Percentiles rank a stretch among this genome's conserved stretches.
Conservation (phyloP, 92 coral and sea anemone species). For the Chrysogorgia sp. region DNA sequence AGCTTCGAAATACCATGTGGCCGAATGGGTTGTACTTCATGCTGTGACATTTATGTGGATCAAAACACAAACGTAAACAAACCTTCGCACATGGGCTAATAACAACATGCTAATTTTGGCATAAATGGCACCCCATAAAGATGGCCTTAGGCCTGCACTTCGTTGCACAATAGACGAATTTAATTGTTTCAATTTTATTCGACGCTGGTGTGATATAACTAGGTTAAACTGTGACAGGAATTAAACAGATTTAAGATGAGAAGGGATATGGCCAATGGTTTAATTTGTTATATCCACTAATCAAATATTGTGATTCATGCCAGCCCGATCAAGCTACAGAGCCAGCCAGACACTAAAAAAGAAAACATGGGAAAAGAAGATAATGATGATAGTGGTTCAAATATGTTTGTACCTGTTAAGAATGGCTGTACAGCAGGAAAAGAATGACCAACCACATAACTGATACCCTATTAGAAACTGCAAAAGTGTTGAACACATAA, state of each 20-base stretch:
- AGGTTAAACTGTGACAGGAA: neutral
- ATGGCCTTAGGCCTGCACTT: too few relatives aligned
- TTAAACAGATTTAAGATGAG: neutral
- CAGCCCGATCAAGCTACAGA: slow-evolving; percentile 9
- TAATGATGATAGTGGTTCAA: neutral
- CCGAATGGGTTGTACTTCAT: too few relatives aligned
- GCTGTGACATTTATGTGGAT: too few relatives aligned
- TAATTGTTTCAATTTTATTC: too few relatives aligned
- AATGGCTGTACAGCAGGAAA: neutral
- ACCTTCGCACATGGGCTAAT: too few relatives aligned
- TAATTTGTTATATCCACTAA: neutral
- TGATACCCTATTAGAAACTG: neutral
- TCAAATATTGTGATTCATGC: neutral
- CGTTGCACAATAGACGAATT: too few relatives aligned
- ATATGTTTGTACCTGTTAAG: neutral
- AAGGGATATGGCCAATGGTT: slow-evolving; percentile 6
- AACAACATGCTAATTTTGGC: too few relatives aligned
- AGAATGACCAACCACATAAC: neutral
- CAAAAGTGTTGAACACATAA: neutral
- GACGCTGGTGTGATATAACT: too few relatives aligned
- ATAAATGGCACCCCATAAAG: too few relatives aligned
- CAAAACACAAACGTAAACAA: too few relatives aligned
- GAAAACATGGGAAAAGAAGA: neutral
- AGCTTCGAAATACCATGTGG: too few relatives aligned
- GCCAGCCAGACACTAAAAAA: neutral